These are phyloP conservation scores for Mormoops blainvillei DNA, from an alignment of 2,113 vertebrate species.

Conservation along the genomic window DNA sequence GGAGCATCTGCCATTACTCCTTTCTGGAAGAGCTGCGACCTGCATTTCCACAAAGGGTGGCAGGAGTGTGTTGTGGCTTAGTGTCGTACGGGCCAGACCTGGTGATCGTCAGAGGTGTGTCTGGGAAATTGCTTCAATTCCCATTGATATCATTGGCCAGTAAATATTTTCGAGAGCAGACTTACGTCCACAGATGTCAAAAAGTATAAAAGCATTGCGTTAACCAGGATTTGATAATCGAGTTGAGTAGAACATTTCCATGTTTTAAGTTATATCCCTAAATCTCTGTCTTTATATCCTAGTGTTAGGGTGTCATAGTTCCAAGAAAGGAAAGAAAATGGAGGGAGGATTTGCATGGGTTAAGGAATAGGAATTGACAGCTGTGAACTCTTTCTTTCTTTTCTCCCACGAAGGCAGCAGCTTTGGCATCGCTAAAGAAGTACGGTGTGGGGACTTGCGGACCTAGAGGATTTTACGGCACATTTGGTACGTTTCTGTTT, in stretches of 20 bases:
- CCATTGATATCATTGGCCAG: background rate
- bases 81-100: background rate
- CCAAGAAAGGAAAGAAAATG: background rate
- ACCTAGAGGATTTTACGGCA: slow-evolving; percentile 97
- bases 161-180: background rate
- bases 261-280: background rate
- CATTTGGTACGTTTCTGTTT: slow-evolving; percentile 87
- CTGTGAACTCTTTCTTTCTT: background rate
- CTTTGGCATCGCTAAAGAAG: slow-evolving; percentile 91
- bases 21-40: background rate
- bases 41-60: background rate
- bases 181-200: background rate
- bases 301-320: background rate
- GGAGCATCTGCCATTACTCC: fast-evolving
- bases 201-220: background rate
- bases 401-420: slow-evolving; percentile 84
- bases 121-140: background rate
- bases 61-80: background rate
- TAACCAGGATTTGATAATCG: background rate
- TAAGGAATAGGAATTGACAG: background rate
- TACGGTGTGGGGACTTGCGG: slow-evolving; percentile 97
- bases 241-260: background rate
- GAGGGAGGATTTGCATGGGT: background rate
- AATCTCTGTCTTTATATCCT: background rate
- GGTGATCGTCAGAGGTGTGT: background rate